These are phyloP conservation scores for Drosophila nr. fundita DNA, from an alignment of 2,888 invertebrate species.

Conservation along the genomic window DNA sequence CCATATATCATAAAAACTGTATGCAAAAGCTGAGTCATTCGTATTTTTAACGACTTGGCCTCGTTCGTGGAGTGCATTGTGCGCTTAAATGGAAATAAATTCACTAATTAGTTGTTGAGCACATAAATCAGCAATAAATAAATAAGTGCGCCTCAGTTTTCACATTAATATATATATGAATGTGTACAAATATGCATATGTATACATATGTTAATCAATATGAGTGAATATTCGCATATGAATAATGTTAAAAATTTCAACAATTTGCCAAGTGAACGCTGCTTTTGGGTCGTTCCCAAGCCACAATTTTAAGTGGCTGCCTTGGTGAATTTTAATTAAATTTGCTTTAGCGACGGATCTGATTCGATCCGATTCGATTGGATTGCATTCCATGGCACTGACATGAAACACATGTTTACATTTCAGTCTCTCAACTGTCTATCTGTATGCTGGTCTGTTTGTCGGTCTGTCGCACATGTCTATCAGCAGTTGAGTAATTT, in stretches of 20 bases:
- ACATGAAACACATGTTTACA: slow-evolving; percentile 63
- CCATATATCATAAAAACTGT: slow-evolving; percentile 35
- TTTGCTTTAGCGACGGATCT: slow-evolving; percentile 4
- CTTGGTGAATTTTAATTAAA: slow-evolving; percentile 39
- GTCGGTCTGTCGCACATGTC: slow-evolving; percentile 27
- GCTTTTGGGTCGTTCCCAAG: slow-evolving; percentile 24
- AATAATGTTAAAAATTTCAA: slow-evolving; percentile 56
- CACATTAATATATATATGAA: background rate
- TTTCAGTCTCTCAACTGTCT: slow-evolving; percentile 35
- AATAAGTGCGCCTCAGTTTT: slow-evolving; percentile 39
- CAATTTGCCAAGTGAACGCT: slow-evolving; percentile 54
- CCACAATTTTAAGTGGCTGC: slow-evolving; percentile 64
- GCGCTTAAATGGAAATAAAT: slow-evolving; percentile 67
- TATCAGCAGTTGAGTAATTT: slow-evolving; percentile 55
- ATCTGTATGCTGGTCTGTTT: slow-evolving; percentile 11
- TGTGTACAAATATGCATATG: background rate
- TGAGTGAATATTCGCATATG: slow-evolving; percentile 23
- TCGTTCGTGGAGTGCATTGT: slow-evolving; percentile 53
- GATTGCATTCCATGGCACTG: slow-evolving; percentile 33
- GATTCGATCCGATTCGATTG: slow-evolving; percentile 13
- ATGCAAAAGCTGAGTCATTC: slow-evolving; percentile 52
- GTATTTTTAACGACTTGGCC: slow-evolving; percentile 47
- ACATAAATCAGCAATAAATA: slow-evolving; percentile 67
- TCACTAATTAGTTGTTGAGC: slow-evolving; percentile 68
- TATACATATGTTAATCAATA: background rate